phyloP scores from a whole-genome alignment of 1,140 invertebrate species.

The Drosophila kepulauana region DNA sequence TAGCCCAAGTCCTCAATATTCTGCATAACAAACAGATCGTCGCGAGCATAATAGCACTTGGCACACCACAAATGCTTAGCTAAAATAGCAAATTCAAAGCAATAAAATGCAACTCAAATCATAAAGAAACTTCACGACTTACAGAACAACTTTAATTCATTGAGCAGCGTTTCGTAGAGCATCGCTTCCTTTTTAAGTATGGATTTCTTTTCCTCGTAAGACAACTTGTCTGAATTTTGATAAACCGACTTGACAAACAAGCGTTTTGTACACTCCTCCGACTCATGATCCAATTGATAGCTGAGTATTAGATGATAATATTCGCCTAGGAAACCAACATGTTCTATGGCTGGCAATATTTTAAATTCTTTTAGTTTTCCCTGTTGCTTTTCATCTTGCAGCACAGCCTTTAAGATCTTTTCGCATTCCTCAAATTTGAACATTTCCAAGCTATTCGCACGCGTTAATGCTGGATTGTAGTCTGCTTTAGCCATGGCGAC shows the following conservation, averaged over 20 bases:
- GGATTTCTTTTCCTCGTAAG: conserved; percentile 56
- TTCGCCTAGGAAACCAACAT: conserved; percentile 72
- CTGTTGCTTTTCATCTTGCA: conserved; percentile 44
- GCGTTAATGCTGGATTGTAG: conserved; percentile 52
- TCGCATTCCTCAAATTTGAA: conserved; percentile 63
- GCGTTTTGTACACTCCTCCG: conserved; percentile 31
- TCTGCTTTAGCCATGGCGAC: conserved; percentile 40
- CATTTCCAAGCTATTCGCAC: conserved; percentile 56
- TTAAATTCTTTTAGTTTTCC: conserved; percentile 54
- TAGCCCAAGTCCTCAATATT: conserved; percentile 82
- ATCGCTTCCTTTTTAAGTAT: conserved; percentile 66
- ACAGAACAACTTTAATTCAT: conserved; percentile 68
- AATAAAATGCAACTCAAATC: neutral
- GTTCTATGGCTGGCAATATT: conserved; percentile 63
- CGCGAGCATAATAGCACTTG: conserved; percentile 79
- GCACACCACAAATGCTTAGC: conserved; percentile 78
- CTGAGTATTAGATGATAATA: conserved; percentile 69
- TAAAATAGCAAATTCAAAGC: conserved; percentile 13
- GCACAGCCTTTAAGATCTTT: conserved; percentile 58
- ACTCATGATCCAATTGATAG: conserved; percentile 49
- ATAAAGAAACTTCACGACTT: conserved; percentile 29
- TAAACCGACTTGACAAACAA: conserved; percentile 75
- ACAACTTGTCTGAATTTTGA: conserved; percentile 62
- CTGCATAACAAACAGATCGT: conserved; percentile 85
- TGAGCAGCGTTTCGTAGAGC: conserved; percentile 63